Percentiles rank a stretch among this genome's conserved stretches.
Evolutionary conservation across 2,888 invertebrate species (phyloP).

Genomic region (Drepana falcataria): DNA sequence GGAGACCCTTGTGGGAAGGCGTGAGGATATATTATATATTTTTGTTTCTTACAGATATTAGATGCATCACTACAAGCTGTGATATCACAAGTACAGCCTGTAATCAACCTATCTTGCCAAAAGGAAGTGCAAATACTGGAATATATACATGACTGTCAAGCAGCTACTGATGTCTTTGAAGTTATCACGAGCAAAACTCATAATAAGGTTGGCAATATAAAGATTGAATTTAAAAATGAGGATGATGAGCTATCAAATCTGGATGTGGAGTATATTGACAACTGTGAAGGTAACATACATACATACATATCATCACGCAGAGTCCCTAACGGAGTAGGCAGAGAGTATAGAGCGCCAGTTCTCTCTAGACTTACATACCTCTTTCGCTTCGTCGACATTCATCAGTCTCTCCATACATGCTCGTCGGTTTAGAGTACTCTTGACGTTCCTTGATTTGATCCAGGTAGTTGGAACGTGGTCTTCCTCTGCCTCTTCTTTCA

Average conservation of each 20-base stretch:
- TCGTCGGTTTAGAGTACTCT: too few species aligned
- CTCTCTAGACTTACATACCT: too few species aligned
- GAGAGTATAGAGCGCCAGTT: too few species aligned
- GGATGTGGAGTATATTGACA: constrained; percentile 36
- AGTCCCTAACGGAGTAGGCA: too few species aligned
- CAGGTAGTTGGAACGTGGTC: too few species aligned
- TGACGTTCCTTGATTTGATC: too few species aligned
- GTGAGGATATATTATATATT: too few species aligned
- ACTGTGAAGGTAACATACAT: constrained; percentile 29
- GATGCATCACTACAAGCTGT: constrained; percentile 24
- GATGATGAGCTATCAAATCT: constrained; percentile 17
- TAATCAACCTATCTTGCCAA: constrained; percentile 19
- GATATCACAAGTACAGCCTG: constrained; percentile 19
- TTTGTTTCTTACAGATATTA: constrained; percentile 25
- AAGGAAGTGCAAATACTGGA: constrained; percentile 1
- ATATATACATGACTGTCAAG: constrained; percentile 25
- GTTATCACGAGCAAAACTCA: constrained; percentile 16
- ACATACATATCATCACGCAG: too few species aligned
- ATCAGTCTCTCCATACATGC: too few species aligned
- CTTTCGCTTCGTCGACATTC: too few species aligned
- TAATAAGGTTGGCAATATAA: constrained; percentile 23
- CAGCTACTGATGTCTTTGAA: constrained; percentile 15
- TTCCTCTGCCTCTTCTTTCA: too few species aligned
- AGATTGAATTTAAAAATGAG: constrained; percentile 49
- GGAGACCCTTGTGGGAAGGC: too few species aligned